These are phyloP conservation scores for Teleogryllus occipitalis DNA, from an alignment of 1,140 invertebrate genomes.

Conservation along the genomic window DNA sequence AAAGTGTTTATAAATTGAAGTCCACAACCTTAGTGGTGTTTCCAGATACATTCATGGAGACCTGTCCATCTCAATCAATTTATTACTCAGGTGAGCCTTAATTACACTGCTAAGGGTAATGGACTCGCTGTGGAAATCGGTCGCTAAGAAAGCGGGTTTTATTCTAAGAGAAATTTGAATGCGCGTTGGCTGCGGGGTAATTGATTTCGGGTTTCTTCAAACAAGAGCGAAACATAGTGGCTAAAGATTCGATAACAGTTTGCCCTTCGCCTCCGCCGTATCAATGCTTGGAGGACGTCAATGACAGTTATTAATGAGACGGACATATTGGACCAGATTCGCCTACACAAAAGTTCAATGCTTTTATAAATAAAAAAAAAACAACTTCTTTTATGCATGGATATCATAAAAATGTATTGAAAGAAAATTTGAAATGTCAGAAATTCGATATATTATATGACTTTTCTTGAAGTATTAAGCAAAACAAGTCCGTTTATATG, in stretches of 20 bases:
- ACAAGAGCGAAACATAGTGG: neutral
- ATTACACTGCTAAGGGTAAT: neutral
- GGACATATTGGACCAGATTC: neutral
- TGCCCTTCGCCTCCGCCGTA: neutral
- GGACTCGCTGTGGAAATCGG: neutral
- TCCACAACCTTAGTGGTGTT: neutral
- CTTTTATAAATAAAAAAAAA: no score
- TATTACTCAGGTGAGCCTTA: neutral
- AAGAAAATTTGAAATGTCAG: no score
- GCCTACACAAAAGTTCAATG: no score
- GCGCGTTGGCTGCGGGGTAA: neutral
- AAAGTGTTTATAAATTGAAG: constrained; percentile 1
- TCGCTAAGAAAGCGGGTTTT: no score
- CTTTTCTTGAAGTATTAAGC: no score
- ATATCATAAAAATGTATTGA: no score
- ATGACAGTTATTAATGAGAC: neutral
- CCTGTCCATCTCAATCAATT: neutral
- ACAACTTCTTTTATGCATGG: no score
- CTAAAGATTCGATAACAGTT: neutral
- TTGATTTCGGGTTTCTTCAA: neutral
- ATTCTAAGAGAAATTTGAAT: no score
- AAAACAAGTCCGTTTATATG: no score
- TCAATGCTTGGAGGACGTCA: neutral
- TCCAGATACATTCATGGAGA: neutral
- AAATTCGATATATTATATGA: no score